Conservation (phyloP, 2,888 invertebrate species). For the Tetranychus piercei region DNA sequence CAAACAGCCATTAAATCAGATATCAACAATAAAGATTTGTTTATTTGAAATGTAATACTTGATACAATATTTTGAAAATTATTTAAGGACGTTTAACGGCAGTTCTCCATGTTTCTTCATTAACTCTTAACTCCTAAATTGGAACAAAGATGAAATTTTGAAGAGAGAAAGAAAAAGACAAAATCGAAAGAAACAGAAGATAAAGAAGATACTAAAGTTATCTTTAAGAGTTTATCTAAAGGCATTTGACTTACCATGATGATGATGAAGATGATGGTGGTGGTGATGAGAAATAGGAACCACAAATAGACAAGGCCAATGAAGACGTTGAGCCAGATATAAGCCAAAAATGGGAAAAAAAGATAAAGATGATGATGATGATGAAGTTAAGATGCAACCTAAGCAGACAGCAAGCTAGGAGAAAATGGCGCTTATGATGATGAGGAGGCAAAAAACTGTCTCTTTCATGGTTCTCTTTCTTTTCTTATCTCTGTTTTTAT, state of each 20-base stretch:
- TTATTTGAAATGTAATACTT: not conserved
- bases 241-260: not conserved
- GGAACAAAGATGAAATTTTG: constrained; percentile 2
- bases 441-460: not conserved
- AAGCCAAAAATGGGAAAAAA: not conserved
- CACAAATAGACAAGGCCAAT: not conserved
- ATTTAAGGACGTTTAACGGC: not conserved
- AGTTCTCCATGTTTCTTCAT: not conserved
- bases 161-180: constrained; percentile 2
- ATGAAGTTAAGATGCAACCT: no score
- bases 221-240: not conserved
- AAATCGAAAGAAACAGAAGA: not conserved
- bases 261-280: not conserved
- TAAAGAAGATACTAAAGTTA: not conserved
- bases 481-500: no score
- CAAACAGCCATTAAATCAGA: not conserved
- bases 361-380: no score
- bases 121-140: not conserved
- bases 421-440: not conserved
- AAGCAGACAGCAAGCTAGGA: no score
- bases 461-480: not conserved
- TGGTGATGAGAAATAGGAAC: not conserved
- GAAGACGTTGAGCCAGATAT: not conserved
- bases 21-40: not conserved
- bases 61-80: not conserved